Evolutionary conservation across 2,797 vertebrate species (phyloP), one percentile per base, ranked within the genome.

Genomic region (Chelon labrosus): DNA sequence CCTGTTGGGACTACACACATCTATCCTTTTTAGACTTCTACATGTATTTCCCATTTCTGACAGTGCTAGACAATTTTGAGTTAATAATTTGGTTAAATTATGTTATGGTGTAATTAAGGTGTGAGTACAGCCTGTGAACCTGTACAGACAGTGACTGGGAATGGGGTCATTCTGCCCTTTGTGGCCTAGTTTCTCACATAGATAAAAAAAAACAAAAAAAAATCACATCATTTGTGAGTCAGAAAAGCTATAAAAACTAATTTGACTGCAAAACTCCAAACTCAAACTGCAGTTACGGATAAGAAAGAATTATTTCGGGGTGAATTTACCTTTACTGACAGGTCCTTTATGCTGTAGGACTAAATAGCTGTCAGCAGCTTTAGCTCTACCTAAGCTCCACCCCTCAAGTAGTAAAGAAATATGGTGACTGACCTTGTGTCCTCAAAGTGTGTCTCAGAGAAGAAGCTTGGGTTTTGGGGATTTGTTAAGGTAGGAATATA

Each of bases 1-100:
- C 80, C 80, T 80, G 78, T 74, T 78, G 67, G 84, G 82, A 86
- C 61, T 71, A 50, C 16, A 22, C 46, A 70, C 73, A 79, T 67
- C 41, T 62, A 59, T 69, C 66, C 65, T 73, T 65, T 8, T 58
- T 79, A 53, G 59, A 67, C 47, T 69, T 19, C 53, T 62, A 72
- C 54, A 73, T 77, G 74, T 77, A 66, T 9, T 75, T 59, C 49
- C 44, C 56, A 46, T 44, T 67, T 70, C 53, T 63, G 38, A 64
- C 70, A 69, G 37, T 57, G 10, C 25, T 70, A 49, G 39, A 65
- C 1, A 25, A 20, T 82, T 78, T 19, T 13, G 39, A 12, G 49
- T 50, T 50, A 6, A 35, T 8, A 35, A 35, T 35, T 46, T n/a
- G 44, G 1, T 64, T 51, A 49, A 46, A 60, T 51, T 65, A 27